Percentiles rank a stretch among this genome's conserved stretches.
These are phyloP conservation scores for Orestias chungarensis DNA, from an alignment of 2,797 vertebrate species.

Conservation along the genomic window DNA sequence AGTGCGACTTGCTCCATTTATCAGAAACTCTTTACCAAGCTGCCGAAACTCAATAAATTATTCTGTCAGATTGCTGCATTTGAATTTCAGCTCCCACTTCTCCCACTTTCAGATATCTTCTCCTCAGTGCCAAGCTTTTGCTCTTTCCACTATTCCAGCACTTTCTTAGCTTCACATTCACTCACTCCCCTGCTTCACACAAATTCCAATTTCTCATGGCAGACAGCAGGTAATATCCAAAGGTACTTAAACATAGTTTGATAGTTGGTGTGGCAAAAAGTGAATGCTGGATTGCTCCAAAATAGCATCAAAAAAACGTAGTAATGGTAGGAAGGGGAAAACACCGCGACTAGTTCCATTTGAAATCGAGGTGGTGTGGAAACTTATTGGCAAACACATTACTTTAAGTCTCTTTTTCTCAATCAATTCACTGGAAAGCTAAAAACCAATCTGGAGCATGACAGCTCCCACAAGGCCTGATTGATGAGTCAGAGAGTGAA, in stretches of 20 bases:
- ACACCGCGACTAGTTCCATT: constrained; percentile 69
- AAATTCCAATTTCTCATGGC: constrained; percentile 58
- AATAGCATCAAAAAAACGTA: constrained; percentile 59
- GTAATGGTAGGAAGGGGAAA: constrained; percentile 56
- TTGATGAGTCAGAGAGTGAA: constrained; percentile 74
- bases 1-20: constrained; percentile 81
- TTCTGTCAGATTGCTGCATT: constrained; percentile 80
- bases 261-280: constrained; percentile 63
- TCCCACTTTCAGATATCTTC: constrained; percentile 59
- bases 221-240: constrained; percentile 63
- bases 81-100: constrained; percentile 70
- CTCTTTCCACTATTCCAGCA: constrained; percentile 32
- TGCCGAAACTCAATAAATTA: constrained; percentile 79
- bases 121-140: constrained; percentile 41
- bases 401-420: constrained; percentile 81
- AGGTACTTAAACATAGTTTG: constrained; percentile 63
- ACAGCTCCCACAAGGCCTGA: constrained; percentile 75
- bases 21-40: constrained; percentile 78
- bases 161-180: constrained; percentile 46
- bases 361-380: constrained; percentile 69
- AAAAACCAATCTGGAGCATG: constrained; percentile 78
- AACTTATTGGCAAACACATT: constrained; percentile 81
- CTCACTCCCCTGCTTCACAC: constrained; percentile 55
- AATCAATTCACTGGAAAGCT: constrained; percentile 80
- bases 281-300: constrained; percentile 48